Conservation (phyloP, 2,797 vertebrate species). For the Serranus cabrilla region DNA sequence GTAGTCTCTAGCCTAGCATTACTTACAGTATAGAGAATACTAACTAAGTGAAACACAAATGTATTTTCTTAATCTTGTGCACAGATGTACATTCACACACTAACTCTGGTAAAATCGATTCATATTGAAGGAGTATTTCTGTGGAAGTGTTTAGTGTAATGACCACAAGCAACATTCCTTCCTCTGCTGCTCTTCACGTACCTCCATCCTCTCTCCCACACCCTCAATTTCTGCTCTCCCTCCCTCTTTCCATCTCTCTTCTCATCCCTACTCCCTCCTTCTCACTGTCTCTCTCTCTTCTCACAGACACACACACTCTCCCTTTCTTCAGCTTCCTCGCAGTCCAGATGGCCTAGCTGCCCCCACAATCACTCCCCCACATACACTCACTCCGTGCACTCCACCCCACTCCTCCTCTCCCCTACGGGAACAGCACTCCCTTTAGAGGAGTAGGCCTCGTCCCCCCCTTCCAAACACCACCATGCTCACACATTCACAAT, state of each 20-base stretch:
- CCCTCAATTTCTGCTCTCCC: constrained; percentile 44
- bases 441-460: constrained; percentile 60
- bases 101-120: constrained; percentile 51
- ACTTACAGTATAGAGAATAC: background rate
- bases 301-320: constrained; percentile 37
- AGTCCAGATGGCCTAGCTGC: constrained; percentile 86
- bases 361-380: constrained; percentile 82
- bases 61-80: constrained; percentile 18
- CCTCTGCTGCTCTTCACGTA: constrained; percentile 45
- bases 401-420: constrained; percentile 64
- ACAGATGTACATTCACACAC: constrained; percentile 29
- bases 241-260: constrained; percentile 46
- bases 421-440: constrained; percentile 75
- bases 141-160: constrained; percentile 36
- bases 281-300: constrained; percentile 36
- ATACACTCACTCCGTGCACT: constrained; percentile 73
- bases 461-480: constrained; percentile 27
- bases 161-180: constrained; percentile 59
- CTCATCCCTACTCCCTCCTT: constrained; percentile 53
- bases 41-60: constrained; percentile 18
- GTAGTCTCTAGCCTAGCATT: constrained; percentile 3
- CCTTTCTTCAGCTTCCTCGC: constrained; percentile 80
- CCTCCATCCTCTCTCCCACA: constrained; percentile 57
- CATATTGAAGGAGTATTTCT: constrained; percentile 27
- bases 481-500: constrained; percentile 17